phyloP scores from a whole-genome alignment of 2,113 vertebrate species.

The Cryptomyrus ogoouensis region DNA sequence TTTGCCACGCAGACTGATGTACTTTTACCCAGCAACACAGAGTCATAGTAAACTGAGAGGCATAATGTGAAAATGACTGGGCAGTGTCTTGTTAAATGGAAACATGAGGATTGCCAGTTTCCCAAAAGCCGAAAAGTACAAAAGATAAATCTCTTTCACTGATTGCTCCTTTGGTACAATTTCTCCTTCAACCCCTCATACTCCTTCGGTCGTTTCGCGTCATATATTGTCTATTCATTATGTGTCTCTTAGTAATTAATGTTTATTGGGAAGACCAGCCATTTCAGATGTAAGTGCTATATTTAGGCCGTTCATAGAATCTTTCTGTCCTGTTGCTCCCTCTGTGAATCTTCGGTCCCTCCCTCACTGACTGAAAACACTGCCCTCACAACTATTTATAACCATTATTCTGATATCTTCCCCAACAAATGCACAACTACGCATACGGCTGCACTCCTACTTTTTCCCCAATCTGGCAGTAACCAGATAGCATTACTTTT shows the following conservation, averaged over 20 bases:
- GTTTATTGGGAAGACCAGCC: neutral
- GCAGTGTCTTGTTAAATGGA: neutral
- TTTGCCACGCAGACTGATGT: neutral
- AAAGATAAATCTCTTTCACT: neutral
- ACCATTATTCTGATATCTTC: neutral
- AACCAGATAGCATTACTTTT: neutral
- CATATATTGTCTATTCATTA: neutral
- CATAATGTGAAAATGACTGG: neutral
- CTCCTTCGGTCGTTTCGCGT: neutral
- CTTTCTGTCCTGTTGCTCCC: neutral
- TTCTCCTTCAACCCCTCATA: neutral
- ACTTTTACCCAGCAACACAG: neutral
- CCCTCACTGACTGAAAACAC: slow-evolving; percentile 5
- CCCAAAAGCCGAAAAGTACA: neutral
- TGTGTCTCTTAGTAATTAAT: neutral
- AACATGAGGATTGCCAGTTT: neutral
- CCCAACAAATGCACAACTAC: neutral
- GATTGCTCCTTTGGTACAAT: neutral
- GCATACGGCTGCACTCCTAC: neutral
- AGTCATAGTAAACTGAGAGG: neutral
- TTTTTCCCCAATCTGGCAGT: neutral
- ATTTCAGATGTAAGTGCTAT: neutral
- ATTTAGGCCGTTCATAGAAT: neutral
- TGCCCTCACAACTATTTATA: slow-evolving; percentile 10
- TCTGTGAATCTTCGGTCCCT: neutral